Evolutionary conservation across 2,113 vertebrate species (phyloP).

Genomic region (Microcebus jonahi): DNA sequence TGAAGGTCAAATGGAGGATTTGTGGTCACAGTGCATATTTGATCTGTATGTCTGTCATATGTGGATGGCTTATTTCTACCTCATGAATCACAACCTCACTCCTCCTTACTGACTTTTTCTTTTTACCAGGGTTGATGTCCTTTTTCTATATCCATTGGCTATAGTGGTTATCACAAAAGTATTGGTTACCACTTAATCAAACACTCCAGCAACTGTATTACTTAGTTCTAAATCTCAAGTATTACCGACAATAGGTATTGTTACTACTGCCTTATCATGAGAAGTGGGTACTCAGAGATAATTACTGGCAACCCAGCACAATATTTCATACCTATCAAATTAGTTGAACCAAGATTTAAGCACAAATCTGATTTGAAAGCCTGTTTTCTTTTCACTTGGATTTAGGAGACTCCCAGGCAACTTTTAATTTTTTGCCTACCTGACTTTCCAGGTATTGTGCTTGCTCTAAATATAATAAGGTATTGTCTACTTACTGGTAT

Average conservation of each 20-base stretch:
- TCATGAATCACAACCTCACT: neutral
- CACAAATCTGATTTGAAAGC: neutral
- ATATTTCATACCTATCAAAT: neutral
- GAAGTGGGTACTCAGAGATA: neutral
- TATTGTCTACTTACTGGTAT: neutral
- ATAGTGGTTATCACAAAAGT: neutral
- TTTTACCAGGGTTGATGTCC: neutral
- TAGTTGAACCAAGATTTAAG: neutral
- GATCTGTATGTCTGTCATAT: neutral
- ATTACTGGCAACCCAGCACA: neutral
- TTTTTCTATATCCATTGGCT: neutral
- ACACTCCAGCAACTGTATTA: neutral
- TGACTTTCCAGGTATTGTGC: neutral
- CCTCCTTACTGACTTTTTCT: neutral
- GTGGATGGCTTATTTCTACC: neutral
- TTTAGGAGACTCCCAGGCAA: neutral
- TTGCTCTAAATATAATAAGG: neutral
- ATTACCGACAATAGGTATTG: neutral
- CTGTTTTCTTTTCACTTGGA: neutral
- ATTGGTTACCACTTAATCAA: neutral
- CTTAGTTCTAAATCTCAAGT: neutral
- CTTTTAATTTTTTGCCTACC: neutral
- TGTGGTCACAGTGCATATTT: neutral
- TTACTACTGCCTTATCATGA: neutral
- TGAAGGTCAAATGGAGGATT: neutral